Conservation (phyloP, 2,797 vertebrate species). For the Morus bassanus region DNA sequence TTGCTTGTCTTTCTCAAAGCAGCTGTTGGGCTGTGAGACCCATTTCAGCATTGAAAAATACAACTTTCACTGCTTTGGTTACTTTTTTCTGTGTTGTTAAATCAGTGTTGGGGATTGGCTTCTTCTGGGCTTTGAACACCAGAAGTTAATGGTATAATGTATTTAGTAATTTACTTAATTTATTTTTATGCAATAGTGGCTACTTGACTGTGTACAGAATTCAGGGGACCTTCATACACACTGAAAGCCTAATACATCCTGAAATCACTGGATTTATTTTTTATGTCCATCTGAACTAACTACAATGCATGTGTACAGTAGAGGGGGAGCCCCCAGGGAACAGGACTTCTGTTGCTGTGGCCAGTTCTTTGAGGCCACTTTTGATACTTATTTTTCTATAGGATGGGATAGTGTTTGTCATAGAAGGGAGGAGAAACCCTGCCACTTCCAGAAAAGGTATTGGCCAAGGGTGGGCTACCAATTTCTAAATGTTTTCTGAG, state of each 20-base stretch:
- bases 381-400: too few species aligned
- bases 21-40: not conserved
- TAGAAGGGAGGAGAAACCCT: not conserved
- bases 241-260: not conserved
- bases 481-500: not conserved
- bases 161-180: not conserved
- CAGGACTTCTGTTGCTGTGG: not conserved
- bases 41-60: not conserved
- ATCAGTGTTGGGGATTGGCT: rapidly evolving
- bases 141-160: not conserved
- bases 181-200: not conserved
- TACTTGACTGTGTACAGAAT: not conserved
- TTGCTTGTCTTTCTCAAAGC: not conserved
- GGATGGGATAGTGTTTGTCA: not conserved
- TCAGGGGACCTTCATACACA: not conserved
- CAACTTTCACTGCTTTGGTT: not conserved
- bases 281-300: not conserved
- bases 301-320: rapidly evolving
- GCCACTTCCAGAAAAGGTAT: not conserved
- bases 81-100: not conserved
- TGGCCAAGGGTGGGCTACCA: not conserved
- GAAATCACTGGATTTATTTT: not conserved
- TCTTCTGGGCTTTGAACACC: not conserved
- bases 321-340: not conserved
- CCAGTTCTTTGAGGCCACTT: not conserved